phyloP scores from a whole-genome alignment of 2,113 vertebrate species.

The Carassius auratus region DNA sequence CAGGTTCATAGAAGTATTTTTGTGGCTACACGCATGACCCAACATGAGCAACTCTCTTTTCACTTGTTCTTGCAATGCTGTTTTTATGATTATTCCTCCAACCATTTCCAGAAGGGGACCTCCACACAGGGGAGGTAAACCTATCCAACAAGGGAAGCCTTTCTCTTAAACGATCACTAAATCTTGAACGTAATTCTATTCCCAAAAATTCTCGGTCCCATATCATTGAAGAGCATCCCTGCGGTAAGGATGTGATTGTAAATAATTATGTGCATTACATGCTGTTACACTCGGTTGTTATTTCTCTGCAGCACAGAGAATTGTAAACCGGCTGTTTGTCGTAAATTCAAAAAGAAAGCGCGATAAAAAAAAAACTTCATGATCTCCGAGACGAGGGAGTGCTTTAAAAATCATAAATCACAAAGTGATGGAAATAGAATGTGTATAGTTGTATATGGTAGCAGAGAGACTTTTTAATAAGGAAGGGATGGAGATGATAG shows the following conservation, averaged over 20 bases:
- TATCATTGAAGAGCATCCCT: constrained; percentile 67
- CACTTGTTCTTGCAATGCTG: constrained; percentile 60
- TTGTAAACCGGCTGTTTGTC: constrained; percentile 60
- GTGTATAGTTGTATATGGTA: constrained; percentile 55
- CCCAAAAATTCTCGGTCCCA: constrained; percentile 67
- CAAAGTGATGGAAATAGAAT: constrained; percentile 61
- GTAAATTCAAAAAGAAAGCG: constrained; percentile 61
- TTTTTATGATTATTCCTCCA: constrained; percentile 65
- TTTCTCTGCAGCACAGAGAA: constrained; percentile 68
- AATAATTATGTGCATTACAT: constrained; percentile 65
- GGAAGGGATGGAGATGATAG: constrained; percentile 11
- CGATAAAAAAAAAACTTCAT: constrained; percentile 49
- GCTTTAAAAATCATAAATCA: constrained; percentile 58
- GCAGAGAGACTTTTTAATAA: background rate
- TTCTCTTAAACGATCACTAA: constrained; percentile 72
- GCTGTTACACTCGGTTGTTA: constrained; percentile 61
- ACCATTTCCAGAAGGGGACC: constrained; percentile 58
- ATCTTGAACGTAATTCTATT: constrained; percentile 76
- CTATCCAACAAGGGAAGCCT: constrained; percentile 72
- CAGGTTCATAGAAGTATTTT: background rate
- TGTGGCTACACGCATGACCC: constrained; percentile 13
- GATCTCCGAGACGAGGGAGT: background rate
- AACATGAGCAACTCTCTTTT: constrained; percentile 46
- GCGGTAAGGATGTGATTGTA: constrained; percentile 64
- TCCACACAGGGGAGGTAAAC: constrained; percentile 65